A percentile compares a stretch with the other conserved stretches of the same genome.
Conservation (phyloP, 1,140 invertebrate genomes). For the Phenacoccus solenopsis region DNA sequence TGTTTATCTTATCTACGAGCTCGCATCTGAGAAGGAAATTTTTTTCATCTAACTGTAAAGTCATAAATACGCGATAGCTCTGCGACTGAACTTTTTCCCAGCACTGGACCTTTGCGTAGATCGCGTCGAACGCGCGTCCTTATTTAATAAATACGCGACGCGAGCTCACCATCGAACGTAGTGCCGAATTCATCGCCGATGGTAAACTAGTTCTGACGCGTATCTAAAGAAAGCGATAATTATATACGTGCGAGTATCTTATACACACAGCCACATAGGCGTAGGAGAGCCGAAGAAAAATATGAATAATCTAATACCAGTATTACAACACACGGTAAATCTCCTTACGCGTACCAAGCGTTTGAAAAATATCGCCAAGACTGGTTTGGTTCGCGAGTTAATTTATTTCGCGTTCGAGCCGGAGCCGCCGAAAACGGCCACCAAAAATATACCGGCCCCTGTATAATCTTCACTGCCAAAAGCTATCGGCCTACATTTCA, state of each 20-base stretch:
- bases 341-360: background rate
- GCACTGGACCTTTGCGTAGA: too few species aligned
- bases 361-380: background rate
- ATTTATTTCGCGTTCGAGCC: background rate
- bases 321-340: background rate
- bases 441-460: too few species aligned
- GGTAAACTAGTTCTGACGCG: too few species aligned
- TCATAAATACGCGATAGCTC: too few species aligned
- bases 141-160: too few species aligned
- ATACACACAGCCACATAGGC: background rate
- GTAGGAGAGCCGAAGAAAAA: background rate
- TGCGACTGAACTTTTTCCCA: too few species aligned
- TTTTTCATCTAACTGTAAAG: too few species aligned
- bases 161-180: too few species aligned
- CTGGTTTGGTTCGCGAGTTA: background rate
- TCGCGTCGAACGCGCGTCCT: too few species aligned
- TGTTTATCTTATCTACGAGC: background rate
- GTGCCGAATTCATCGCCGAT: too few species aligned
- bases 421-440: too few species aligned
- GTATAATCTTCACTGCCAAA: background rate
- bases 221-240: background rate
- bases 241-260: background rate
- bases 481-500: background rate
- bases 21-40: background rate
- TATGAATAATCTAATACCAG: background rate